Percentiles rank a stretch among this genome's conserved stretches.
These are phyloP conservation scores for Entomyzon cyanotis DNA, from an alignment of 2,113 vertebrate species.

Conservation along the genomic window DNA sequence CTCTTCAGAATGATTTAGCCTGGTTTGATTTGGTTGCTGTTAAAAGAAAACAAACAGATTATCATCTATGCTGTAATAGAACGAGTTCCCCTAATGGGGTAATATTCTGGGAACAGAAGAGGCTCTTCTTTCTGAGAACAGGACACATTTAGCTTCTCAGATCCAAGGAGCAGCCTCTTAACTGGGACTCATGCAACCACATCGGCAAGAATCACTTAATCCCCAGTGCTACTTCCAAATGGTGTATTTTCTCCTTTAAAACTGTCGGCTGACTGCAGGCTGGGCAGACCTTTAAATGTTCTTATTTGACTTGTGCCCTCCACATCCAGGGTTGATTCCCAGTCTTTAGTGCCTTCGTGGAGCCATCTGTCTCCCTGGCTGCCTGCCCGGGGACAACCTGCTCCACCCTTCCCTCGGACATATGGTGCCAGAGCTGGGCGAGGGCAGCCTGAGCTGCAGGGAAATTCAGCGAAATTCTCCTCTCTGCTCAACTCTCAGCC, in stretches of 20 bases:
- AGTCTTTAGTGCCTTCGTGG: neutral
- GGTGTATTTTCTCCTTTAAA: neutral
- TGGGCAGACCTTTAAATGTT: constrained; percentile 41
- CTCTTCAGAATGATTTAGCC: neutral
- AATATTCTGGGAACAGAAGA: neutral
- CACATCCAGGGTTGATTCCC: neutral
- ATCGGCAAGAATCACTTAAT: neutral
- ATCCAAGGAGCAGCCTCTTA: neutral
- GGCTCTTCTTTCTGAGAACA: neutral
- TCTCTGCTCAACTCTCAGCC: neutral
- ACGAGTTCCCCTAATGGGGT: neutral
- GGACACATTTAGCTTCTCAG: neutral
- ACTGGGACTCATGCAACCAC: neutral
- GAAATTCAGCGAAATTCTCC: neutral
- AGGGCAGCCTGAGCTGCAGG: neutral
- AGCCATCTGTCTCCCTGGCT: constrained; percentile 51
- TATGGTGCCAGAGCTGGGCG: neutral
- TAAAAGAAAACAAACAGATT: neutral
- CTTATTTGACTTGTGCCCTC: constrained; percentile 57
- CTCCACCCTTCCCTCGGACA: neutral
- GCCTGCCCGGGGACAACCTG: neutral
- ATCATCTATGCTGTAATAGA: neutral
- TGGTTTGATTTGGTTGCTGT: neutral
- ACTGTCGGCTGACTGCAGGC: neutral
- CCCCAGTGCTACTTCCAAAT: neutral